A percentile compares a stretch with the other conserved stretches of the same genome.
These are phyloP conservation scores for Julus scandinavius DNA, from an alignment of 2,888 invertebrate genomes.

Conservation along the genomic window DNA sequence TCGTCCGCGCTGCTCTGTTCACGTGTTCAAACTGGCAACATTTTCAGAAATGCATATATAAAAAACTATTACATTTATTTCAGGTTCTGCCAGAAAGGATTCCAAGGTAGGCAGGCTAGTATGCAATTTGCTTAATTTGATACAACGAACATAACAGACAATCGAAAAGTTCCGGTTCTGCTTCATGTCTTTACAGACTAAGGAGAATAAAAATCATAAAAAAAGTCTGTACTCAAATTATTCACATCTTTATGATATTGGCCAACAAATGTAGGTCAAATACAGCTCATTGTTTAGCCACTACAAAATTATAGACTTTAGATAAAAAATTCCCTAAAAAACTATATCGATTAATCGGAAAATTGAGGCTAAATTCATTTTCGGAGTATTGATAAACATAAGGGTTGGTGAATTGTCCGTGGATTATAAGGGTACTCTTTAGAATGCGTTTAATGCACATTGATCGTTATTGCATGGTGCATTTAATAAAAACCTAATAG, in stretches of 20 bases:
- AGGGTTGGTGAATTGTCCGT: too few relatives aligned
- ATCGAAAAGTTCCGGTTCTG: background rate
- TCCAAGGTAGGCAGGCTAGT: background rate
- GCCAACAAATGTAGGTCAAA: background rate
- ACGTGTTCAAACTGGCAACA: background rate
- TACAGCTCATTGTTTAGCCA: background rate
- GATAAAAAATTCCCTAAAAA: too few relatives aligned
- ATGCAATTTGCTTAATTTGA: slow-evolving; percentile 21
- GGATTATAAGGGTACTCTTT: too few relatives aligned
- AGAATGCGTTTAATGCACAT: too few relatives aligned
- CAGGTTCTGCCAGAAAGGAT: background rate
- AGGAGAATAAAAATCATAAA: background rate
- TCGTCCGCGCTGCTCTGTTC: background rate
- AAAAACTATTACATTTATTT: background rate
- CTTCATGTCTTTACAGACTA: background rate
- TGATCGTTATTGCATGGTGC: too few relatives aligned
- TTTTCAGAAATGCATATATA: background rate
- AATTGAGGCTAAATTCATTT: too few relatives aligned
- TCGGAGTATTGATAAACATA: too few relatives aligned
- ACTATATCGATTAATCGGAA: too few relatives aligned
- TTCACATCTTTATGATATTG: too few relatives aligned
- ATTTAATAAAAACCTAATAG: too few relatives aligned
- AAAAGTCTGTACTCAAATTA: background rate
- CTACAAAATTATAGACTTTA: background rate
- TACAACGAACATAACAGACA: background rate